phyloP scores from a whole-genome alignment of 2,888 invertebrate genomes.

The Drosophila mimetica region DNA sequence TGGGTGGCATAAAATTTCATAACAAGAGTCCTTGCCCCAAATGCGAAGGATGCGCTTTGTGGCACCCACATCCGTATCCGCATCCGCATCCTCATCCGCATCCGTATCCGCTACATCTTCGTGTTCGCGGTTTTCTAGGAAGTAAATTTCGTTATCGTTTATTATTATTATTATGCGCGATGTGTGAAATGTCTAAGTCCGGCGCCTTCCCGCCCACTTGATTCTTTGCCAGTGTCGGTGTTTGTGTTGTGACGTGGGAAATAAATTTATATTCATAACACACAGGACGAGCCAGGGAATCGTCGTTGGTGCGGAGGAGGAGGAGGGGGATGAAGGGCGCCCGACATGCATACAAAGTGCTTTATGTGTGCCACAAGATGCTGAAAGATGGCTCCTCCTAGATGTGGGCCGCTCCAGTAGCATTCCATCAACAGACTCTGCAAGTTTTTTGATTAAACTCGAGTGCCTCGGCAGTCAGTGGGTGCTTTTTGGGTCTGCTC shows the following conservation, averaged over 20 bases:
- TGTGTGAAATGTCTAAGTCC: conserved; percentile 75
- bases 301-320: too few relatives aligned
- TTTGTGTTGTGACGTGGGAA: conserved; percentile 77
- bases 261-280: conserved; percentile 80
- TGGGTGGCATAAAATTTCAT: conserved; percentile 67
- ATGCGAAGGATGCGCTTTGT: conserved; percentile 72
- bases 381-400: conserved; percentile 43
- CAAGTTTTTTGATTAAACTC: conserved; percentile 75
- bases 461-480: conserved; percentile 33
- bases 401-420: conserved; percentile 41
- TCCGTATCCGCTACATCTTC: conserved; percentile 6
- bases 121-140: conserved; percentile 59
- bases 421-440: conserved; percentile 63
- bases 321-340: conserved; percentile 23
- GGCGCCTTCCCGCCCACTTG: conserved; percentile 42
- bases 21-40: conserved; percentile 59
- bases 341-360: conserved; percentile 76
- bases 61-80: conserved; percentile 29
- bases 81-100: conserved; percentile 11
- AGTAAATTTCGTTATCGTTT: conserved; percentile 80
- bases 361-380: conserved; percentile 70
- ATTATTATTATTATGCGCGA: conserved; percentile 78
- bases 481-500: conserved; percentile 37
- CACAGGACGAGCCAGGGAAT: conserved; percentile 51
- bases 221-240: conserved; percentile 41